Evolutionary conservation across 2,888 invertebrate genomes (phyloP), one percentile per base, ranked within the genome.

Genomic region (Cancer borealis): DNA sequence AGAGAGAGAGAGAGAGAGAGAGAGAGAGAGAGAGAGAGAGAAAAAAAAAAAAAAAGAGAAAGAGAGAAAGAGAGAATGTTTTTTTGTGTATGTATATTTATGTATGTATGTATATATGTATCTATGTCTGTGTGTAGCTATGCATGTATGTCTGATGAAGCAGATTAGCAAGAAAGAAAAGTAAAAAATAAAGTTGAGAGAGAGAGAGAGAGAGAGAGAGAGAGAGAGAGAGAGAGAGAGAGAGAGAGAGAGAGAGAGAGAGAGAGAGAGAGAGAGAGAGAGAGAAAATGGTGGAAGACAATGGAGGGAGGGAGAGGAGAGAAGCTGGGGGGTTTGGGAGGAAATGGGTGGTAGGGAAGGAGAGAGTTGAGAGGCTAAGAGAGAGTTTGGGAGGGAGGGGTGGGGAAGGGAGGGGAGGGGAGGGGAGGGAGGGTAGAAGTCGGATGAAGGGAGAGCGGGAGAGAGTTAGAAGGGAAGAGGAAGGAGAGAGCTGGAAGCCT

Each of bases 401-500:
- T 26, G 54, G 49, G 90, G 26, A n/a, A 60, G 60, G 49, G 90
- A 26, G 49, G 49, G 60, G 90, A 26, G 49, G 49, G 60, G 90
- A 39, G 21, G n/a, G 46, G 47, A 54, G 49, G 54, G 49, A 90
- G 30, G 49, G 49, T 26, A 89, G 47, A 47, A 8, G 54, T 47
- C 21, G 47, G 89, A 47, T 26, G 14, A 17, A 26, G 54, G 47
- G 49, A 90, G 49, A 54, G 49, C 26, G 14, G 90, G 30, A 30
- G 49, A 54, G 90, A 90, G 49, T 47, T 26, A 26, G 47, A 0
- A 47, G 88, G 49, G 90, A 30, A 54, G 90, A 90, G 54, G 90
- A 90, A 90, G 47, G 54, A 90, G 54, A 54, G 90, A 90, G 90
- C 79, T 79, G 79, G 79, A 79, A 30, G 30, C 79, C 79, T 79